phyloP scores from a whole-genome alignment of 2,113 vertebrate genomes.

The Scolopax mira region DNA sequence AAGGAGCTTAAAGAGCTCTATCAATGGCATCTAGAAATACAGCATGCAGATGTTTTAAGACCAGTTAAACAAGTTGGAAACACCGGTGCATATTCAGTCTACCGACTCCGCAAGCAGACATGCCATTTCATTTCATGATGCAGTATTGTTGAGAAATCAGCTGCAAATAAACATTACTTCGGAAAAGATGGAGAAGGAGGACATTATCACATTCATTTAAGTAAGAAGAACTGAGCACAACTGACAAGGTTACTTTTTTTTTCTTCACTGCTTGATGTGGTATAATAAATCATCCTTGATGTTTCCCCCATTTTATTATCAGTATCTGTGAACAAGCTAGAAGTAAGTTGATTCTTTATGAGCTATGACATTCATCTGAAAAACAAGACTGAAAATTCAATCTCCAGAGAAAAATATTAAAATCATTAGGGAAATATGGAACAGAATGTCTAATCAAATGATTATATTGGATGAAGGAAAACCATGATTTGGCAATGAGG shows the following conservation, averaged over 20 bases:
- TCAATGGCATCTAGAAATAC: neutral
- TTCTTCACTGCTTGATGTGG: neutral
- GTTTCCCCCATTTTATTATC: constrained; percentile 45
- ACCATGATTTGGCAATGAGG: constrained; percentile 14
- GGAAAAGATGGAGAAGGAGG: neutral
- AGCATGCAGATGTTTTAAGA: neutral
- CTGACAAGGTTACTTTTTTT: neutral
- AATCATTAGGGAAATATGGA: constrained; percentile 52
- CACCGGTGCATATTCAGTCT: neutral
- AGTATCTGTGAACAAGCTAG: constrained; percentile 37
- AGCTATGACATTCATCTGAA: constrained; percentile 41
- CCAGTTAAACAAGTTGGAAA: neutral
- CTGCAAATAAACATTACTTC: constrained; percentile 12
- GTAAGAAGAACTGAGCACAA: constrained; percentile 11
- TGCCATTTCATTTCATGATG: neutral
- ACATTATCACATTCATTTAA: constrained; percentile 31
- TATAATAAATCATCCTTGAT: constrained; percentile 61
- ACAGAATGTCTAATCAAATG: constrained; percentile 55
- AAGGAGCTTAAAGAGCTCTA: neutral
- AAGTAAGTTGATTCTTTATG: constrained; percentile 47
- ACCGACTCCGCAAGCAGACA: neutral
- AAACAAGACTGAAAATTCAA: constrained; percentile 46
- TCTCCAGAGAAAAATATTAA: constrained; percentile 55
- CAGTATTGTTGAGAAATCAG: neutral
- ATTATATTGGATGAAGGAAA: constrained; percentile 43